Base-by-base conservation (phyloP, 2,888 invertebrate genomes). In the Carpatolechia fugitivella region DNA sequence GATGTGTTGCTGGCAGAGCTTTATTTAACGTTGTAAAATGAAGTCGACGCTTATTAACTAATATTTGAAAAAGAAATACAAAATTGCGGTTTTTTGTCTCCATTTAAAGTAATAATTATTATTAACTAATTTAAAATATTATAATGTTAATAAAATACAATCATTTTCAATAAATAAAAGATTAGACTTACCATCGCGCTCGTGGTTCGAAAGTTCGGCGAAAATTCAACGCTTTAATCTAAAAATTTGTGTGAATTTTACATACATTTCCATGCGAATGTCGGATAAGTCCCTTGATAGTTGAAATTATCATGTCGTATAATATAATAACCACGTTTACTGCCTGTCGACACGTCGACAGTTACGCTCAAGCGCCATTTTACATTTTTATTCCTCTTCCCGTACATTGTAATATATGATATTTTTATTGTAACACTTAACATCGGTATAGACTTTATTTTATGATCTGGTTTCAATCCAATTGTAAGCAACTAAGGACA, bases 1-100 rank as follows among this genome's bases (percentile, higher is more conserved):
- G 66, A 70, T 69, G 71, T 73, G 72, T 70, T 70, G 73, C 71
- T 33, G 24, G 36, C 52, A 18, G 49, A 29, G 52, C 44, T 56
- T 54, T 53, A 54, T 54, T 56, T 30, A 36, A 18, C 49, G 50
- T 38, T 46, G 50, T 54, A 55, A 55, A 55, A 55, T 50, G 52
- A 50, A 55, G 46, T 52, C 52, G 52, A 53, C 40, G 59, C 71
- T 72, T 75, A 74, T 78, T 75, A 75, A 73, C 72, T 74, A 33
- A 33, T 11, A 33, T 11, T 33, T 33, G 33, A 11, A 11, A 33
- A 33, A 33, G 2, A 5, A 2, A 33, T 8, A 33, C 8, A 33
- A 33, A 8, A 8, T 33, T 8, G 1, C 33, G 1, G 2, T 8
- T 11, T 8, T 2, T 33, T 11, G 33, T 11, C 33, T 33, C 7